A percentile compares a stretch with the other conserved stretches of the same genome.
These are phyloP conservation scores for Drosophila bocqueti DNA, from an alignment of 1,140 invertebrate species.

Conservation along the genomic window DNA sequence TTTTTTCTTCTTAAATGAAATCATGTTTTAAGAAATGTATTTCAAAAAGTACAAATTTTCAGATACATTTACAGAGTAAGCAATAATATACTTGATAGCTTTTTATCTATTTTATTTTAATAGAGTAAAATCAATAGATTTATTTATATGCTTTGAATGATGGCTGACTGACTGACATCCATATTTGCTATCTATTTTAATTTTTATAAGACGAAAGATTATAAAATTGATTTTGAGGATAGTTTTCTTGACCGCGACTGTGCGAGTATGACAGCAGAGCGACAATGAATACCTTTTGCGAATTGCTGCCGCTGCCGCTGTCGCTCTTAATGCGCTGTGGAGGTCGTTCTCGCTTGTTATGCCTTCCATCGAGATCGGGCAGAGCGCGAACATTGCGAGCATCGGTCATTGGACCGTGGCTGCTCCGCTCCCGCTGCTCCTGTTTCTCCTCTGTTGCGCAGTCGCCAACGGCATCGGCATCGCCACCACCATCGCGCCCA, in stretches of 20 bases:
- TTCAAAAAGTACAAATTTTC: too few relatives aligned
- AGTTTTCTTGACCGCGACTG: slow-evolving; percentile 1
- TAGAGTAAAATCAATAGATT: too few relatives aligned
- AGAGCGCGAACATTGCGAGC: slow-evolving; percentile 50
- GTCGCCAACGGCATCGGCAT: slow-evolving; percentile 22
- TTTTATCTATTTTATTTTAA: too few relatives aligned
- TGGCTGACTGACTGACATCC: background rate
- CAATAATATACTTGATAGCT: too few relatives aligned
- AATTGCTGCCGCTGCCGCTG: slow-evolving; percentile 54
- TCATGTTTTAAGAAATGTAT: too few relatives aligned
- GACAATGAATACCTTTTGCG: slow-evolving; percentile 65
- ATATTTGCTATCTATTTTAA: background rate
- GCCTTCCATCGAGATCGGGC: slow-evolving; percentile 60
- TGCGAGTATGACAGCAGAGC: background rate
- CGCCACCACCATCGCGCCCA: slow-evolving; percentile 3
- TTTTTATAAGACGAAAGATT: background rate
- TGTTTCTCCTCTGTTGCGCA: slow-evolving; percentile 31
- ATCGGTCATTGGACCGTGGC: slow-evolving; percentile 79
- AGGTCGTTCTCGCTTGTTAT: slow-evolving; percentile 79
- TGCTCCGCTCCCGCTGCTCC: background rate
- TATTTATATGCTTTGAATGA: background rate
- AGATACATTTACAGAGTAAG: too few relatives aligned
- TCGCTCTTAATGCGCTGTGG: slow-evolving; percentile 66
- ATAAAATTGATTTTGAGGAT: background rate
- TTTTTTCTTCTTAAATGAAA: too few relatives aligned